These are phyloP conservation scores for Chrysolina haemoptera DNA, from an alignment of 2,888 invertebrate species.

Conservation along the genomic window DNA sequence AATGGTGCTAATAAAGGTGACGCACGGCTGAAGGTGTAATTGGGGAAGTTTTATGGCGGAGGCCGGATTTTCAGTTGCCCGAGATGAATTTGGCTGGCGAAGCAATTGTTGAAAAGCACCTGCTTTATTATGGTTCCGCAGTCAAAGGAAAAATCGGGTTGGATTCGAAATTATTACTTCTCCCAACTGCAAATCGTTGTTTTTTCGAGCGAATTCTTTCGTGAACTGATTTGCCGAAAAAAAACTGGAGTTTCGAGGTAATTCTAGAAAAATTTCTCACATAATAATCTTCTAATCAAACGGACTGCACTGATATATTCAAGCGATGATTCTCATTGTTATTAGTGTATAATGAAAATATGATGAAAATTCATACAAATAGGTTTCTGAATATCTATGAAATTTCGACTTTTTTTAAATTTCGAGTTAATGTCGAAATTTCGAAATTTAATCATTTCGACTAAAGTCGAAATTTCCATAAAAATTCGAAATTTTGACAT, in stretches of 20 bases:
- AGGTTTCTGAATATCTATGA: no score
- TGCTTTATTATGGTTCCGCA: slow-evolving; percentile 10
- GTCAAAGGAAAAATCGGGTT: background rate
- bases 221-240: background rate
- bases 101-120: slow-evolving; percentile 19
- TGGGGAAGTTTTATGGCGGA: slow-evolving; percentile 30
- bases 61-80: slow-evolving; percentile 9
- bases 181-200: background rate
- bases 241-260: background rate
- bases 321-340: no score
- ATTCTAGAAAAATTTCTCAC: no score
- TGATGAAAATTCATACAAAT: no score
- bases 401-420: no score
- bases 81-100: slow-evolving; percentile 14
- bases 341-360: no score
- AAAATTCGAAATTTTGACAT: no score
- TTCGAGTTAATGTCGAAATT: no score
- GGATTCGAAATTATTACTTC: background rate
- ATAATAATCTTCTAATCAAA: no score
- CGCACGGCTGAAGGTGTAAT: slow-evolving; percentile 31
- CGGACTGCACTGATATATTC: no score
- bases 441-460: no score
- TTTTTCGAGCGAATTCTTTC: background rate
- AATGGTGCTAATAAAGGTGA: slow-evolving; percentile 39
- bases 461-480: no score